Evolutionary conservation across 2,888 invertebrate genomes (phyloP).

Genomic region (Charanyca ferruginea): DNA sequence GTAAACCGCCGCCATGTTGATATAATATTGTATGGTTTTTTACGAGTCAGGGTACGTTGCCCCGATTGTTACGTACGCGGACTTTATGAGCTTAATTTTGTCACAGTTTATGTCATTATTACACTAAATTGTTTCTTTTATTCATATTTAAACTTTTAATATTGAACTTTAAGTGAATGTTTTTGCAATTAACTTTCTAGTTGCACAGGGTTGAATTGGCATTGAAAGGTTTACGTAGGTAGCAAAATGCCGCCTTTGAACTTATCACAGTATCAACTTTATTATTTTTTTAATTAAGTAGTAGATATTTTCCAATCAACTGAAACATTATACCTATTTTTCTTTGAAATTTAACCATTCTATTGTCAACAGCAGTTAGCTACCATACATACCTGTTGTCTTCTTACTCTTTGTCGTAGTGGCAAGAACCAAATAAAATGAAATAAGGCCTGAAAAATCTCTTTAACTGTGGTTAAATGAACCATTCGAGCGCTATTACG

Average conservation of each 20-base stretch:
- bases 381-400: no score
- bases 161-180: constrained; percentile 45
- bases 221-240: constrained; percentile 1
- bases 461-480: background rate
- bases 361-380: no score
- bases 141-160: constrained; percentile 35
- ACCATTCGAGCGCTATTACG: constrained; percentile 5
- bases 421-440: no score
- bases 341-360: no score
- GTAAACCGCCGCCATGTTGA: constrained; percentile 56
- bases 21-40: constrained; percentile 61
- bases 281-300: no score
- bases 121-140: constrained; percentile 47
- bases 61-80: constrained; percentile 49
- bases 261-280: no score
- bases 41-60: constrained; percentile 38
- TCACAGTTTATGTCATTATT: constrained; percentile 56
- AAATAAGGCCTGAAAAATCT: no score
- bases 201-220: constrained; percentile 9
- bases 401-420: no score
- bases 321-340: no score
- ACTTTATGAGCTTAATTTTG: constrained; percentile 53
- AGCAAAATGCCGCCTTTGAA: background rate
- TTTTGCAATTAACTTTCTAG: constrained; percentile 37
- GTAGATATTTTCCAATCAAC: no score